Evolutionary conservation across 2,797 vertebrate species (phyloP), one percentile per base, ranked within the genome.

Genomic region (Psittacula echo): DNA sequence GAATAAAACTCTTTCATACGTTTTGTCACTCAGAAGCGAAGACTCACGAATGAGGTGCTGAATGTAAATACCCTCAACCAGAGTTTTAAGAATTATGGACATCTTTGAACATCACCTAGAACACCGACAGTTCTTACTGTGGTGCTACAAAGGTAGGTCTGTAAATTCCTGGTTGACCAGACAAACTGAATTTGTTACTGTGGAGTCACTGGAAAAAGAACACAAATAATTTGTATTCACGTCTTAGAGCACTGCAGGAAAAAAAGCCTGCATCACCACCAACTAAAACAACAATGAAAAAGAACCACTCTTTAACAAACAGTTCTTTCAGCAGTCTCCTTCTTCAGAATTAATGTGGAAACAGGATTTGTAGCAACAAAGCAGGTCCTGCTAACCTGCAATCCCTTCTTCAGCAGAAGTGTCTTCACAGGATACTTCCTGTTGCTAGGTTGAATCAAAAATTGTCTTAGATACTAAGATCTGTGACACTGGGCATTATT

Each of bases 181-280:
- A 64, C 71, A 92, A 86, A 91, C 10, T 85, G 75, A 87, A 11
- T 76, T 92, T 95, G 32, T 70, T 84, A 54, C 53, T 89, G 19
- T 80, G 39, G 24, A 89, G 75, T 92, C 76, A 84, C 37, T 86
- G 47, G 27, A 78, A 91, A 93, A 85, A 87, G 56, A 76, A 27
- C 32, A 72, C 61, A 89, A 72, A 85, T 50, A 75, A 90, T 94
- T 88, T 76, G 87, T 87, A 92, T 91, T 91, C 82, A 73, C 15
- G 60, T 72, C 68, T 75, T 84, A 82, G 37, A 94, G 24, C 62
- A 70, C 68, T 87, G 78, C 8, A 0, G 85, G 54, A 45, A 44
- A 87, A 79, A 77, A 78, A 88, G 7, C 10, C 24, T 81, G 82
- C 73, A 65, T 45, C 47, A 78, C 26, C 75, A 95, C 24, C 42